Evolutionary conservation across 2,888 invertebrate species (phyloP), one percentile per base, ranked within the genome.

Genomic region (Urechis unicinctus): DNA sequence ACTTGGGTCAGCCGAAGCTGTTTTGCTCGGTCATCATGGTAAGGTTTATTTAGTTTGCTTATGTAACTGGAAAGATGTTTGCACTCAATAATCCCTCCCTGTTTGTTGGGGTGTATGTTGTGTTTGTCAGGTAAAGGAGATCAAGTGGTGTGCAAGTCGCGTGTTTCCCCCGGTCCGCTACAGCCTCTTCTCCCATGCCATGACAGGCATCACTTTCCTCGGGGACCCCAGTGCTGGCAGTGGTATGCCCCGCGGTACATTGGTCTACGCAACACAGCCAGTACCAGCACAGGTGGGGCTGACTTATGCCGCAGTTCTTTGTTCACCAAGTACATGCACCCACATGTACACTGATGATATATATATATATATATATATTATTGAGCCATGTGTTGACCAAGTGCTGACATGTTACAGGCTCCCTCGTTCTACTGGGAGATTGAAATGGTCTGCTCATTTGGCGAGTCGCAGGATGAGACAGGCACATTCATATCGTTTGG

Each of bases 391-490:
- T 13, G 9, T 9, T 36, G 9, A 13, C 17, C 45, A 45, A 9
- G 17, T 45, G 13, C 9, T 13, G 9, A 45, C n/a, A n/a, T 41
- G 47, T 46, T 55, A 2, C 53, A 76, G 73, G 74, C 77, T 5
- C 73, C 77, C 3, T 72, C 75, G 22, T 77, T 77, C 57, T 77
- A 75, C 63, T 77, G 75, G 75, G 77, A 77, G 61, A 53, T 75
- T 45, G 73, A 75, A 61, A n/a, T n/a, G n/a, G 66, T 75, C 5
- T 68, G 70, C 53, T 73, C 74, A 3, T 72, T 71, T 60, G 76
- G 76, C 5, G 75, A 76, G 53, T 57, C 64, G 3, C 73, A 72
- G 43, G 76, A 74, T 24, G 76, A 76, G 47, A 72, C 71, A 56
- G 69, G 73, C 13, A 71, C 73, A 2, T 67, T 73, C 54, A 69